These are phyloP conservation scores for Bettongia penicillata DNA, from an alignment of 2,113 vertebrate genomes.

Conservation along the genomic window DNA sequence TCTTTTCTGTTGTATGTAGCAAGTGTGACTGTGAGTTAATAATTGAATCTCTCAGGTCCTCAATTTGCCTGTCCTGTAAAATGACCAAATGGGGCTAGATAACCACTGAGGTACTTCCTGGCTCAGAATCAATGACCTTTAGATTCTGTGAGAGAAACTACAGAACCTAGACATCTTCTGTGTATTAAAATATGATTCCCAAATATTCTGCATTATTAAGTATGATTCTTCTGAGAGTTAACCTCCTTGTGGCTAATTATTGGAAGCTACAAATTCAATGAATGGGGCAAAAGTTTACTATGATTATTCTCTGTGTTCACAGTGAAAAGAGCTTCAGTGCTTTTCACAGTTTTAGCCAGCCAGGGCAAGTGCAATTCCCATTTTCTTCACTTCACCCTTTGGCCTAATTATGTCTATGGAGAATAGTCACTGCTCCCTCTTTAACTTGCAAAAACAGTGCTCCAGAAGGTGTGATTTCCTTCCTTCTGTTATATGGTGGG, in stretches of 20 bases:
- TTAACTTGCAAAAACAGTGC: slow-evolving; percentile 3
- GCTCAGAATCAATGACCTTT: not conserved
- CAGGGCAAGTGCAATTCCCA: not conserved
- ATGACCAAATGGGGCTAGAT: not conserved
- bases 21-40: not conserved
- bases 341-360: not conserved
- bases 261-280: not conserved
- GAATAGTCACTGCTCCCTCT: slow-evolving; percentile 26
- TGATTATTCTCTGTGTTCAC: slow-evolving; percentile 13
- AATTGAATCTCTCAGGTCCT: not conserved
- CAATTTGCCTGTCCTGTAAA: not conserved
- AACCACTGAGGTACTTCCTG: not conserved
- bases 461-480: not conserved
- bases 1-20: not conserved
- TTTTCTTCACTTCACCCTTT: slow-evolving; percentile 38
- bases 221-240: not conserved
- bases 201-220: not conserved
- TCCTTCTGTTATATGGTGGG: slow-evolving; percentile 17
- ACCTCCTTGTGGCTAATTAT: slow-evolving; percentile 11
- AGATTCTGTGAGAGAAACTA: not conserved
- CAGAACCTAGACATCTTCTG: not conserved
- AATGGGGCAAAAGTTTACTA: not conserved
- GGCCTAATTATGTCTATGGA: slow-evolving; percentile 17
- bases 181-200: not conserved
- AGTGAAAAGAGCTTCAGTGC: slow-evolving; percentile 7